These are phyloP conservation scores for Pseudochirops corinnae DNA, from an alignment of 2,797 vertebrate species.

Conservation along the genomic window DNA sequence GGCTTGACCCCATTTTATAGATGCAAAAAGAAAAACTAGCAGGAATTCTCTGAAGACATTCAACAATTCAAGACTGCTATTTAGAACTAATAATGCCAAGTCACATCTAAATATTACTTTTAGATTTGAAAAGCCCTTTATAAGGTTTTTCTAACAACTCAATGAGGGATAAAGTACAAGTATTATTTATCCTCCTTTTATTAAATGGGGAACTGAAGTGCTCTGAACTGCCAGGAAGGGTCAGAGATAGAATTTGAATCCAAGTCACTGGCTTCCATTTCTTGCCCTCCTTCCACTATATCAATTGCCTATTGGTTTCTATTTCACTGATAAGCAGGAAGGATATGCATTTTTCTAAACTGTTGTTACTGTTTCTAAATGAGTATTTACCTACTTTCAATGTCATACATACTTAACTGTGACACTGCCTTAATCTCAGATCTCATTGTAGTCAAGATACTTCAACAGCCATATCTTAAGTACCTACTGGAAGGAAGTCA, in stretches of 20 bases:
- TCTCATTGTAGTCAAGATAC: neutral
- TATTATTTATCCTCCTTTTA: neutral
- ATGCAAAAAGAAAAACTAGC: neutral
- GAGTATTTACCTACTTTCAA: neutral
- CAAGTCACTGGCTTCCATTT: neutral
- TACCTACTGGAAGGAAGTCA: neutral
- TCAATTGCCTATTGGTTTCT: neutral
- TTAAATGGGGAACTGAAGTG: neutral
- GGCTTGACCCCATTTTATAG: neutral
- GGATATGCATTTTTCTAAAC: neutral
- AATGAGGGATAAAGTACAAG: neutral
- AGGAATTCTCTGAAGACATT: neutral
- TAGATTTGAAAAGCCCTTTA: neutral
- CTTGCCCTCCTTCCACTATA: neutral
- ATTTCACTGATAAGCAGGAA: neutral
- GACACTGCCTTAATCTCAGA: neutral
- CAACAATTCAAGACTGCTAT: neutral
- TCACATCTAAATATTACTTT: neutral
- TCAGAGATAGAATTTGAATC: neutral
- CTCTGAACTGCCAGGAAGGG: neutral
- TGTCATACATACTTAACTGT: neutral
- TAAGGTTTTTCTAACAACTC: neutral
- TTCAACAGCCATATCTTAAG: neutral
- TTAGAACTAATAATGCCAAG: neutral
- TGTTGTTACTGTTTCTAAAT: neutral